Evolutionary conservation across 1,140 invertebrate genomes (phyloP).

Genomic region (Brachionus plicatilis): DNA sequence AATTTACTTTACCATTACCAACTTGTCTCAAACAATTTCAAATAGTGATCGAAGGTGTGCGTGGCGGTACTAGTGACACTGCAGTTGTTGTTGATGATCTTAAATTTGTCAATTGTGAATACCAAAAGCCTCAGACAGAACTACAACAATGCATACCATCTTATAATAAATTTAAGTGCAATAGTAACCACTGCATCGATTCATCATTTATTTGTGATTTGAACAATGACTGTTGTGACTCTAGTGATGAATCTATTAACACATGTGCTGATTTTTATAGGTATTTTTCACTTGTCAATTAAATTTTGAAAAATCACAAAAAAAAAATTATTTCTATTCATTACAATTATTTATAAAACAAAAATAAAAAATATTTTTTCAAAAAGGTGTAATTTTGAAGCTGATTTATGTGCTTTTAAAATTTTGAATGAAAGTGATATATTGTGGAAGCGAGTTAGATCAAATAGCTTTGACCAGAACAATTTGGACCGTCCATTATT

Average conservation of each 20-base stretch:
- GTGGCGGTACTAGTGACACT: slow-evolving; percentile 44
- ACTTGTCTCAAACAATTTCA: slow-evolving; percentile 48
- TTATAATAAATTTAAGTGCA: slow-evolving; percentile 14
- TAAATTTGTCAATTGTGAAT: slow-evolving; percentile 45
- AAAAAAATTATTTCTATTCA: background rate
- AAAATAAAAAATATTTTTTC: background rate
- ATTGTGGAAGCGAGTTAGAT: background rate
- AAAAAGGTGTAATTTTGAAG: slow-evolving; percentile 36
- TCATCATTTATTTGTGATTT: slow-evolving; percentile 49
- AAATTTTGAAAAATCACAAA: background rate
- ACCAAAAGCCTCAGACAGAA: slow-evolving; percentile 41
- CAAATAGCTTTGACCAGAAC: background rate
- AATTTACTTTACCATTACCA: slow-evolving; percentile 43
- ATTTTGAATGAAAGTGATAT: slow-evolving; percentile 22
- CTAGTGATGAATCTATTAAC: slow-evolving; percentile 48
- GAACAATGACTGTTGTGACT: slow-evolving; percentile 46
- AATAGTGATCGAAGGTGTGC: slow-evolving; percentile 46
- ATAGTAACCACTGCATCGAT: slow-evolving; percentile 43
- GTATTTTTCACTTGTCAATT: background rate
- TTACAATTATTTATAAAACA: no score
- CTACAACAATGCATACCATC: slow-evolving; percentile 34
- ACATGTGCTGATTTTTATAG: slow-evolving; percentile 40
- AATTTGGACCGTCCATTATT: background rate
- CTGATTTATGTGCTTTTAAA: slow-evolving; percentile 1
- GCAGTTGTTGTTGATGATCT: slow-evolving; percentile 51